Percentiles rank a stretch among this genome's conserved stretches.
phyloP scores from a whole-genome alignment of 2,888 invertebrate species.

The Andrena bicolor region DNA sequence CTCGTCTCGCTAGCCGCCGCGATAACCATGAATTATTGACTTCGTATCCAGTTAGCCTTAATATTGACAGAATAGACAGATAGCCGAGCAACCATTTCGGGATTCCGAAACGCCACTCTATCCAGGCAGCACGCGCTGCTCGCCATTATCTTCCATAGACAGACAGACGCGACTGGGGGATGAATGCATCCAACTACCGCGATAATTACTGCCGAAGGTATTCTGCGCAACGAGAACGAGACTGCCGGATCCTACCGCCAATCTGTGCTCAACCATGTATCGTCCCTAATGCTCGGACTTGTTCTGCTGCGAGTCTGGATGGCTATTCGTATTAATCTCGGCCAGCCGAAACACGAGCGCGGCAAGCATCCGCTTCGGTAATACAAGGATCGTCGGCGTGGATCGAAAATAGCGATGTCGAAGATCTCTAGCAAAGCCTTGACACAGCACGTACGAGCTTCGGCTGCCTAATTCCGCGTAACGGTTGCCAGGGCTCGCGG shows the following conservation, averaged over 20 bases:
- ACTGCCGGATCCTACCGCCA: constrained; percentile 31
- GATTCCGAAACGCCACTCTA: constrained; percentile 40
- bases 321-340: not conserved
- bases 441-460: no score
- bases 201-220: constrained; percentile 57
- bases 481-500: not conserved
- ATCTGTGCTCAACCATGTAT: constrained; percentile 37
- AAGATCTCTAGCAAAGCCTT: no score
- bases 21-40: constrained; percentile 4
- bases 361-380: no score
- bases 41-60: not conserved
- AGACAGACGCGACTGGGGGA: constrained; percentile 35
- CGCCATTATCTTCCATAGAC: constrained; percentile 51
- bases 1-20: no score
- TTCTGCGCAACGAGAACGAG: constrained; percentile 14
- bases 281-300: constrained; percentile 29
- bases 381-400: no score
- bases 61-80: constrained; percentile 27
- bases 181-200: constrained; percentile 42
- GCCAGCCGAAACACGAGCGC: no score
- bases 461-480: no score
- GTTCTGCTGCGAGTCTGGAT: constrained; percentile 1
- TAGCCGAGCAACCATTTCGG: constrained; percentile 26
- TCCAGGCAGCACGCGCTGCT: constrained; percentile 20
- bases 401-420: no score